Evolutionary conservation across 2,797 vertebrate genomes (phyloP), one percentile per base, ranked within the genome.

Genomic region (Psittacula derbiana): DNA sequence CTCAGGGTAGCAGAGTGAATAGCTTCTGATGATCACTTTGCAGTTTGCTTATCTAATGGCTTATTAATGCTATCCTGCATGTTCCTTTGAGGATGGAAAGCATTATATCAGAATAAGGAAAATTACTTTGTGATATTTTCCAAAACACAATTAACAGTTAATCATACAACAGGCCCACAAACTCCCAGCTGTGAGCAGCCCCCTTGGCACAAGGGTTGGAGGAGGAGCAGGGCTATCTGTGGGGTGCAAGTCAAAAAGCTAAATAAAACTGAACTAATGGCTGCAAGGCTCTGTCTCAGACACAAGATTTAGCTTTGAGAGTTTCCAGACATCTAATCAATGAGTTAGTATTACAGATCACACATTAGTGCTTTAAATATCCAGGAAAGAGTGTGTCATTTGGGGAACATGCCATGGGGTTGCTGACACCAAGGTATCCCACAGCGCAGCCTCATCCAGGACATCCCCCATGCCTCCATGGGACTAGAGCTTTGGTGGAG

Each of bases 401-500:
- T 4, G 10, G n/a, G 50, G 6, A 40, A 49, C 52, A 12, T 5
- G 38, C 60, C 65, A 0, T 3, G 30, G n/a, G 46, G 15, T 4
- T 8, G 2, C 38, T 20, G 55, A 5, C 23, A 60, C 28, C 38
- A 6, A 3, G 40, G 41, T 76, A 67, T 10, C 40, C 55, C 40
- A 5, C 3, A 1, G 28, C 8, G 8, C 7, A 11, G 3, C 6
- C 52, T 72, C 9, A 0, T 10, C 64, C 75, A 52, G 53, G 28
- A 71, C 62, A 27, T 3, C 11, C 71, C 43, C 50, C 0, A 1
- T 49, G 30, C 21, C 30, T 47, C 50, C 41, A 1, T 6, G 36
- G 57, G 25, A 0, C 31, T 2, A 71, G 20, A 23, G 16, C 8
- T 0, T 0, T 7, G 53, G 25, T 25, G 58, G 44, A 23, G 58